These are phyloP conservation scores for Tricholaema leucomelas DNA, from an alignment of 2,113 vertebrate genomes.

Conservation along the genomic window DNA sequence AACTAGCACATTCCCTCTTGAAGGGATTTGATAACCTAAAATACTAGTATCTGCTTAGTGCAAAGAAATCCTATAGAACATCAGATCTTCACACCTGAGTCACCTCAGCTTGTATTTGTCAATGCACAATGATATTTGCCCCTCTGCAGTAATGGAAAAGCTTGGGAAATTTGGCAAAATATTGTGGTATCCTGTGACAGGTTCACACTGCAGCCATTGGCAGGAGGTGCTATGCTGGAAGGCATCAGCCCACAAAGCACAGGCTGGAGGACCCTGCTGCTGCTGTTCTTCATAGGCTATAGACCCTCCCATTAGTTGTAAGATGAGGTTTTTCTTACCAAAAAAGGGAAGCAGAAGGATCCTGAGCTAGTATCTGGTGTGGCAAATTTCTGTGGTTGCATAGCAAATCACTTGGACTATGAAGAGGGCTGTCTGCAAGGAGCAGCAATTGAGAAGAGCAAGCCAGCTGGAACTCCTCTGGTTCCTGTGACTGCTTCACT, in stretches of 20 bases:
- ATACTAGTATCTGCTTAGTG: not conserved
- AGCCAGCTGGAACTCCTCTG: not conserved
- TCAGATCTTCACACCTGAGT: not conserved
- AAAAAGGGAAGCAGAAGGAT: not conserved
- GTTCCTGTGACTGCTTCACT: not conserved
- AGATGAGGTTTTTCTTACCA: not conserved
- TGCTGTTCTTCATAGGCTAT: not conserved
- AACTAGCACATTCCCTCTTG: too few species aligned
- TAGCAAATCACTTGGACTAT: not conserved
- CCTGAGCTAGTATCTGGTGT: not conserved
- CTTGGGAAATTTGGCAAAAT: not conserved
- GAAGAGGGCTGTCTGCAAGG: not conserved
- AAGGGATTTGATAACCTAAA: not conserved
- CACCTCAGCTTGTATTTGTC: not conserved
- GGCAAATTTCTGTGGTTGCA: not conserved
- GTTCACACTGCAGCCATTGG: not conserved
- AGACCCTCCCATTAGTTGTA: not conserved
- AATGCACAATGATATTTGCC: not conserved
- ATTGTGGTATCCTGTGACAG: not conserved
- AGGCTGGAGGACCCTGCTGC: rapidly evolving
- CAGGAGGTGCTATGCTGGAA: not conserved
- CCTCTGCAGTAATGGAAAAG: not conserved
- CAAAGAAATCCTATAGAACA: not conserved
- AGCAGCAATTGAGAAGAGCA: not conserved
- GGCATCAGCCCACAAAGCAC: rapidly evolving